phyloP scores from a whole-genome alignment of 2,888 invertebrate genomes.

The Alloscopus bannaensis region DNA sequence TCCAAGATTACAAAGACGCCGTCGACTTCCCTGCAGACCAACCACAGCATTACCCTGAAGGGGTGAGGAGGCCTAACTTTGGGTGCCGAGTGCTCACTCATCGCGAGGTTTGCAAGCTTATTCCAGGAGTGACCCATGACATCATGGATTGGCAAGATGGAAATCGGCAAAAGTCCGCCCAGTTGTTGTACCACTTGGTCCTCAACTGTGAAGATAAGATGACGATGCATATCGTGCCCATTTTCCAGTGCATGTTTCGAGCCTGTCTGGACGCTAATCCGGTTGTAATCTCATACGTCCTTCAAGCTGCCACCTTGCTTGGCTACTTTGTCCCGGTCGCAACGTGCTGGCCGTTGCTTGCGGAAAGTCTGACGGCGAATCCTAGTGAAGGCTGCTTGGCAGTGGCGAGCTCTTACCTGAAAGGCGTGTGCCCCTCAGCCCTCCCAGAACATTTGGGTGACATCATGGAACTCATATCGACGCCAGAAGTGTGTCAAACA shows the following conservation, averaged over 20 bases:
- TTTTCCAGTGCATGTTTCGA: slow-evolving; percentile 79
- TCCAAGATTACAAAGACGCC: slow-evolving; percentile 89
- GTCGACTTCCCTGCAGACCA: slow-evolving; percentile 84
- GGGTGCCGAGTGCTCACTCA: slow-evolving; percentile 89
- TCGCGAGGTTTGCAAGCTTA: slow-evolving; percentile 84
- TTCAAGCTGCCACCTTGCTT: slow-evolving; percentile 83
- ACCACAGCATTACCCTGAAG: slow-evolving; percentile 84
- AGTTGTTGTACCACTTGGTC: slow-evolving; percentile 84
- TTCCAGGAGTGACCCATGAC: slow-evolving; percentile 84
- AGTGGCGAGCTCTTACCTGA: slow-evolving; percentile 80
- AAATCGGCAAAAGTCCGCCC: slow-evolving; percentile 83
- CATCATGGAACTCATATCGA: slow-evolving; percentile 80
- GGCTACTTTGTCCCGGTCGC: slow-evolving; percentile 85
- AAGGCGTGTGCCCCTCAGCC: slow-evolving; percentile 78
- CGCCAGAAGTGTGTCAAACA: slow-evolving; percentile 80
- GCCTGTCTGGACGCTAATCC: slow-evolving; percentile 67
- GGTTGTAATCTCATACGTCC: slow-evolving; percentile 78
- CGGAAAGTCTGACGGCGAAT: slow-evolving; percentile 65
- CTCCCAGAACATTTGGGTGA: slow-evolving; percentile 78
- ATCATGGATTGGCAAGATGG: slow-evolving; percentile 84
- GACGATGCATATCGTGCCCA: slow-evolving; percentile 82
- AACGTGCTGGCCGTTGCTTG: slow-evolving; percentile 78
- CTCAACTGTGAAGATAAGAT: slow-evolving; percentile 85
- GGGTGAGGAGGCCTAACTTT: slow-evolving; percentile 87
- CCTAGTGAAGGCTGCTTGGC: slow-evolving; percentile 78